phyloP scores from a whole-genome alignment of 1,140 invertebrate genomes.

The Liolophura sinensis region DNA sequence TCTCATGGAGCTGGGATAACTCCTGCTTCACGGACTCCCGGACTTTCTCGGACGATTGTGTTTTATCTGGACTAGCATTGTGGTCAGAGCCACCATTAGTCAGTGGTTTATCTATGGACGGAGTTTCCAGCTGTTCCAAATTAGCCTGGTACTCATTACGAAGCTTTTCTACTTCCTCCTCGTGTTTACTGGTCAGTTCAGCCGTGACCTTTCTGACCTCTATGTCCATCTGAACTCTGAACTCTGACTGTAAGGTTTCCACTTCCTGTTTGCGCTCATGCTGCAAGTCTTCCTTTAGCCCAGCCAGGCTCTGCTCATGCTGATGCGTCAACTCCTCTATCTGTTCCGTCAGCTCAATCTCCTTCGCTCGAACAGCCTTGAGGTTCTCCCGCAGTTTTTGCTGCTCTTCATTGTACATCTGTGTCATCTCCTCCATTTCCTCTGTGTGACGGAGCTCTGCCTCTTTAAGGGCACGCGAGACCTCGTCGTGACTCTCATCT shows the following conservation, averaged over 20 bases:
- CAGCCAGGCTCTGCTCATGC: slow-evolving; percentile 33
- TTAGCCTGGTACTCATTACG: slow-evolving; percentile 20
- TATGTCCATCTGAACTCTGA: slow-evolving; percentile 37
- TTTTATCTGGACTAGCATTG: too few relatives aligned
- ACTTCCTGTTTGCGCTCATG: slow-evolving; percentile 36
- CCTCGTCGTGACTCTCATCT: too few relatives aligned
- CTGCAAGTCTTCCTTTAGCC: slow-evolving; percentile 27
- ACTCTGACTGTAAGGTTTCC: slow-evolving; percentile 40
- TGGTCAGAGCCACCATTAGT: too few relatives aligned
- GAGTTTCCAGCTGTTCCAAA: slow-evolving; percentile 12
- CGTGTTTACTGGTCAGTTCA: slow-evolving; percentile 13
- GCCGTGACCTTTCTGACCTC: slow-evolving; percentile 39
- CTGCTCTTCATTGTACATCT: slow-evolving; percentile 29
- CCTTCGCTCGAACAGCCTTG: too few relatives aligned
- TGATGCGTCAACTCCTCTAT: slow-evolving; percentile 36
- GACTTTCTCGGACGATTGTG: too few relatives aligned
- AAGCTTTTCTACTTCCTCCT: slow-evolving; percentile 15
- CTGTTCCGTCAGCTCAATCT: slow-evolving; percentile 29
- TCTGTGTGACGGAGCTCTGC: slow-evolving; percentile 26
- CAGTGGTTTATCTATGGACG: too few relatives aligned
- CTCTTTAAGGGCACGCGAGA: too few relatives aligned
- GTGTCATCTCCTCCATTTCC: slow-evolving; percentile 37
- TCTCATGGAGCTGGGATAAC: too few relatives aligned
- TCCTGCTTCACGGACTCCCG: too few relatives aligned
- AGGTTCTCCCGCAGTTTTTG: slow-evolving; percentile 27